Percentiles rank a stretch among this genome's conserved stretches.
phyloP scores from a whole-genome alignment of 2,113 vertebrate species.

The Microtus ochrogaster region DNA sequence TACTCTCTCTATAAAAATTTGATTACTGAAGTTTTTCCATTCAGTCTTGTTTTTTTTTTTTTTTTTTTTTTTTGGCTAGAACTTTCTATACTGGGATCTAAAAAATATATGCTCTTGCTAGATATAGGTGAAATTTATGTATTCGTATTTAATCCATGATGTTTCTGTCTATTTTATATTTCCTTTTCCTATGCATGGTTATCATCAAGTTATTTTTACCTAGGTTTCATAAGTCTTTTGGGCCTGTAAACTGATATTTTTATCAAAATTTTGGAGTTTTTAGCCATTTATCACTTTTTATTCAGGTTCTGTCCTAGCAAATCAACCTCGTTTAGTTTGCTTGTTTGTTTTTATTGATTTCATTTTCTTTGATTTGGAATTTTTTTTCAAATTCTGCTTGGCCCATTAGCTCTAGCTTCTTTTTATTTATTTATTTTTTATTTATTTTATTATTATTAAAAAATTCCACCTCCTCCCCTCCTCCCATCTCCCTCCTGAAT shows the following conservation, averaged over 20 bases:
- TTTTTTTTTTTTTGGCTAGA: slow-evolving; percentile 32
- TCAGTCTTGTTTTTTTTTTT: too few species aligned
- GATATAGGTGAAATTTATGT: not conserved
- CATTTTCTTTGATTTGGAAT: slow-evolving; percentile 13
- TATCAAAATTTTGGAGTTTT: slow-evolving; percentile 18
- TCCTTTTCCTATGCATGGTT: not conserved
- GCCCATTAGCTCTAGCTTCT: too few species aligned
- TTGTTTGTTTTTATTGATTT: not conserved
- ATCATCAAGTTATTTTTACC: not conserved
- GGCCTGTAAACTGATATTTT: not conserved
- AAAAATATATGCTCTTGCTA: not conserved
- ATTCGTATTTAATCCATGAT: not conserved
- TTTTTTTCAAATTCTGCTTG: too few species aligned
- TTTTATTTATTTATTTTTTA: too few species aligned
- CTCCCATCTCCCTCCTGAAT: too few species aligned
- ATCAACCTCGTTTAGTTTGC: not conserved
- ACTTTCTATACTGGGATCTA: not conserved
- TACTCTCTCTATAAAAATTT: not conserved
- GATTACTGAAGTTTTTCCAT: not conserved
- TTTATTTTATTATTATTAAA: too few species aligned
- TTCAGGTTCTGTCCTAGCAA: not conserved
- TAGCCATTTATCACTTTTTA: not conserved
- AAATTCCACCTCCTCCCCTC: too few species aligned
- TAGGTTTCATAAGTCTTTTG: not conserved
- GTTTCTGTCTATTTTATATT: slow-evolving; percentile 12